A percentile compares a stretch with the other conserved stretches of the same genome.
Evolutionary conservation across 2,113 vertebrate species (phyloP).

Genomic region (Vulpes vulpes): DNA sequence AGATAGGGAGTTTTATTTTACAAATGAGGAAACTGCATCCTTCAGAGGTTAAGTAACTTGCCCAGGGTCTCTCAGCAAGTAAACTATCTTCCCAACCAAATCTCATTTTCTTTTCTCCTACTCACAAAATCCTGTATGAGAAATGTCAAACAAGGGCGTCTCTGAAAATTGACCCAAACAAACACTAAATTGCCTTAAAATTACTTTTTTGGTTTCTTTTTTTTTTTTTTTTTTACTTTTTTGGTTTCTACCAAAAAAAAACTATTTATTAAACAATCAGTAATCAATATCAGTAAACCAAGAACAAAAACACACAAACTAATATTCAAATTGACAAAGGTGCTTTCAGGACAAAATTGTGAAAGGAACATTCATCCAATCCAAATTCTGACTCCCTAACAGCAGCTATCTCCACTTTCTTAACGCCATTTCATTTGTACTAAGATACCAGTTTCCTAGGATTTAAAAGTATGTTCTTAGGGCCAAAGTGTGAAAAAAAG

Average conservation of each 20-base stretch:
- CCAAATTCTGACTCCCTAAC: slow-evolving; percentile 29
- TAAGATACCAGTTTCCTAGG: slow-evolving; percentile 41
- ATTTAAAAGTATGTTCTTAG: slow-evolving; percentile 46
- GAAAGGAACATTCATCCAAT: not conserved
- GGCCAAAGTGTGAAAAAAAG: not conserved
- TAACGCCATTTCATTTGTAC: not conserved
- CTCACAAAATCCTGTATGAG: slow-evolving; percentile 47
- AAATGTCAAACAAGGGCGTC: slow-evolving; percentile 37
- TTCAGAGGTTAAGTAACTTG: slow-evolving; percentile 24
- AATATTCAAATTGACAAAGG: slow-evolving; percentile 55
- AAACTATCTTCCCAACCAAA: slow-evolving; percentile 43
- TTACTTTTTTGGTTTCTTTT: slow-evolving; percentile 49
- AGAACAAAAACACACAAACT: not conserved
- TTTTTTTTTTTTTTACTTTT: slow-evolving; percentile 62
- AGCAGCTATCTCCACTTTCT: slow-evolving; percentile 17
- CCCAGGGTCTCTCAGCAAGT: not conserved
- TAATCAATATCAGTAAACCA: slow-evolving; percentile 36
- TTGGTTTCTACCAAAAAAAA: slow-evolving; percentile 20
- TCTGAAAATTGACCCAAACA: slow-evolving; percentile 6
- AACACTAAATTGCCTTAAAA: slow-evolving; percentile 15
- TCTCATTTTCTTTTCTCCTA: not conserved
- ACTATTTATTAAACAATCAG: not conserved
- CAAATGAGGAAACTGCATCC: slow-evolving; percentile 41
- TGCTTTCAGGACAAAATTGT: slow-evolving; percentile 37
- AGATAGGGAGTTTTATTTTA: not conserved